These are phyloP conservation scores for Rutilus rutilus DNA, from an alignment of 2,113 vertebrate species.

Conservation along the genomic window DNA sequence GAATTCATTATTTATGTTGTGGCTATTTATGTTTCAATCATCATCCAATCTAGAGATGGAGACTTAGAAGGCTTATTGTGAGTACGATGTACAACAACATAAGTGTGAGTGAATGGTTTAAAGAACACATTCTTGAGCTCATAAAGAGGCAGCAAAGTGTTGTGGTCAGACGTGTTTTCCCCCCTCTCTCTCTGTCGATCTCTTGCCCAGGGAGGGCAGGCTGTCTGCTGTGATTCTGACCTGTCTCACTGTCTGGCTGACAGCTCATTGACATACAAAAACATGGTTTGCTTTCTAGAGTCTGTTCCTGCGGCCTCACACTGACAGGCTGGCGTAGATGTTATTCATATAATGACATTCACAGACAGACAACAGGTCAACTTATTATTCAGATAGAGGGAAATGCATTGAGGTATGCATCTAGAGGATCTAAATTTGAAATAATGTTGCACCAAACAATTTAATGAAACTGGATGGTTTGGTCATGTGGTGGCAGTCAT, in stretches of 20 bases:
- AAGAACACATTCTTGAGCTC: background rate
- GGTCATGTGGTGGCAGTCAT: too few relatives aligned
- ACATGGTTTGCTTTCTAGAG: background rate
- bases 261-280: background rate
- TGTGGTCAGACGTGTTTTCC: background rate
- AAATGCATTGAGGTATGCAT: background rate
- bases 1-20: slow-evolving; percentile 48
- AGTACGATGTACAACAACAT: background rate
- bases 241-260: background rate
- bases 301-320: background rate
- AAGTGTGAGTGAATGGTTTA: background rate
- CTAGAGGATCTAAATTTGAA: too few relatives aligned
- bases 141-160: background rate
- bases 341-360: background rate
- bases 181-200: background rate
- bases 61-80: background rate
- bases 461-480: too few relatives aligned
- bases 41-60: background rate
- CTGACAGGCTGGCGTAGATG: background rate
- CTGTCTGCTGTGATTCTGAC: background rate
- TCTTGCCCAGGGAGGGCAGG: background rate
- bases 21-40: slow-evolving; percentile 16
- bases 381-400: background rate
- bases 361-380: background rate
- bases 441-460: too few relatives aligned